Base-by-base conservation (phyloP, 2,888 invertebrate genomes). In the Patella ulyssiponensis region DNA sequence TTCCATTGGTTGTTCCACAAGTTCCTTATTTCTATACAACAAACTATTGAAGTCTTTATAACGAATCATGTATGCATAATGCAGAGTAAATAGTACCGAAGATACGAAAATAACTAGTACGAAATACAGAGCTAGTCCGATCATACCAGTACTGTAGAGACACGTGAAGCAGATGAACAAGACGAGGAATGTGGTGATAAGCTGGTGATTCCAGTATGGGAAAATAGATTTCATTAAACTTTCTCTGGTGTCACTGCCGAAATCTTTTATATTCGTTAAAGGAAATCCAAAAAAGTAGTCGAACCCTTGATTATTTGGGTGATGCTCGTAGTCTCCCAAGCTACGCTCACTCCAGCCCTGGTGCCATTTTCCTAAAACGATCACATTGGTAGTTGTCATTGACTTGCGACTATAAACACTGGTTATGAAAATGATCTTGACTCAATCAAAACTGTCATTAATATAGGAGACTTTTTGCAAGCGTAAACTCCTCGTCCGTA, bases 301-400 rank as follows among this genome's bases (percentile, higher is more conserved):
- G 83, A 92, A 92, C 20, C 92, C 92, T 73, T 92, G 92, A 14
- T 86, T 88, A 52, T 89, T 77, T 3, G 92, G 92, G 79, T 92
- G 91, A 72, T 88, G 88, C 56, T 87, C 86, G 71, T 84, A 83
- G 80, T 91, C 91, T 5, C 86, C 87, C 33, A 77, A 77, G 4
- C 56, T 76, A 17, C 81, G 81, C 76, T 90, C 88, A 79, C 89
- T 87, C 69, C 88, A 75, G 9, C 93, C 93, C 74, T 93, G 85
- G 85, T 93, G 93, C 93, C 93, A 93, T 86, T 93, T 93, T 15
- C 93, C 92, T 85, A 88, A 79, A 81, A 81, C 54, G n/a, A 53
- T 73, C 1, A 75, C 12, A 44, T 4, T 4, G 44, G 27, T 27
- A 27, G 27, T 27, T 27, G 27, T 27, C 27, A 27, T 27, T 27